Percentiles rank a stretch among this genome's conserved stretches.
These are phyloP conservation scores for Ditula angustiorana DNA, from an alignment of 2,888 invertebrate species.

Conservation along the genomic window DNA sequence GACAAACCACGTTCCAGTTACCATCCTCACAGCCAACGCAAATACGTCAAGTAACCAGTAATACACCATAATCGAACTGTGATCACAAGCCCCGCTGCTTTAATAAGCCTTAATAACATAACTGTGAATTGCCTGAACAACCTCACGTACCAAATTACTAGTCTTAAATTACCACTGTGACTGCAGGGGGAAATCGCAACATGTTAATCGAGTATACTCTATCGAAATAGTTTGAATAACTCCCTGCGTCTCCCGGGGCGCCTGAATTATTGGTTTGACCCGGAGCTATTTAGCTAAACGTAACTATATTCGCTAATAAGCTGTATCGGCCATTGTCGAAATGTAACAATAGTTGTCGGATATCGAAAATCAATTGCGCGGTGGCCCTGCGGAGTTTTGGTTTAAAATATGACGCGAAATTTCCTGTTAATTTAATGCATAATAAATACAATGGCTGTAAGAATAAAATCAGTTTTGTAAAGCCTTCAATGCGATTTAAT, in stretches of 20 bases:
- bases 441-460: conserved; percentile 6
- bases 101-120: conserved; percentile 60
- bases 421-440: conserved; percentile 21
- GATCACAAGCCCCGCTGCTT: conserved; percentile 55
- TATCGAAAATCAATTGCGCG: conserved; percentile 60
- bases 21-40: conserved; percentile 40
- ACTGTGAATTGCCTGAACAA: conserved; percentile 57
- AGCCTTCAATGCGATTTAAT: too few species aligned
- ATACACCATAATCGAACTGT: conserved; percentile 54
- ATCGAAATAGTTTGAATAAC: conserved; percentile 64
- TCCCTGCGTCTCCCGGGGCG: conserved; percentile 63
- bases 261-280: conserved; percentile 80
- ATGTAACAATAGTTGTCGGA: conserved; percentile 56
- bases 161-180: conserved; percentile 63
- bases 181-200: conserved; percentile 63
- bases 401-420: conserved; percentile 18
- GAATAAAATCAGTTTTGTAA: background rate
- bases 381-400: conserved; percentile 51
- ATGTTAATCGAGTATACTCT: conserved; percentile 70
- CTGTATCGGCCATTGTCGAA: conserved; percentile 70
- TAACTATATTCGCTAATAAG: conserved; percentile 78
- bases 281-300: conserved; percentile 72
- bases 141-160: conserved; percentile 58
- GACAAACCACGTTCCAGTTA: conserved; percentile 22
- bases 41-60: conserved; percentile 35